Conservation (phyloP, 2,797 vertebrate species). For the Dermochelys coriacea region DNA sequence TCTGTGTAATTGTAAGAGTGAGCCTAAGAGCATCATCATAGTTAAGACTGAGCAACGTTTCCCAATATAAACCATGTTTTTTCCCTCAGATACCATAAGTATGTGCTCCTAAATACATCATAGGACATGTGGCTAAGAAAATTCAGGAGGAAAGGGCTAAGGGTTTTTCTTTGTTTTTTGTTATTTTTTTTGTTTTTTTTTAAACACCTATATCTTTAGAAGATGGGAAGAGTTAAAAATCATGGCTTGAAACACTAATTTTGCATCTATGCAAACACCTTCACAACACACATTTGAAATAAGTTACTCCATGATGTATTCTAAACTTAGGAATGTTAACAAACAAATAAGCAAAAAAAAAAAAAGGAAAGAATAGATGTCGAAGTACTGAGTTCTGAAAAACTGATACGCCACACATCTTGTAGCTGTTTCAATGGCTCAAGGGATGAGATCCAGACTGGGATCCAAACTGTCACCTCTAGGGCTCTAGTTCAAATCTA, state of each 20-base stretch:
- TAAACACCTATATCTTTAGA: neutral
- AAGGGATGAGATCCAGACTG: neutral
- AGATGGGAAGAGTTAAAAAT: neutral
- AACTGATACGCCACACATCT: neutral
- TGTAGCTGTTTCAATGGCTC: neutral
- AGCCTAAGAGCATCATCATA: neutral
- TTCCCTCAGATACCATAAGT: neutral
- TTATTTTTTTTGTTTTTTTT: too few relatives aligned
- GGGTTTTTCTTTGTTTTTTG: too few relatives aligned
- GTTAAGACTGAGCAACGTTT: neutral
- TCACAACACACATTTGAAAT: neutral
- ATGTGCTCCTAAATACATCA: neutral
- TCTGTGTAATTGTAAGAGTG: neutral
- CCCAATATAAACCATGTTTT: neutral
- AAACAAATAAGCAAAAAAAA: too few relatives aligned
- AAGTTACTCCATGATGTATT: neutral
- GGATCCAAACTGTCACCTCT: constrained; percentile 22
- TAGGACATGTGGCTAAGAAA: neutral
- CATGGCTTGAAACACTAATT: neutral
- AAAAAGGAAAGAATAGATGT: neutral
- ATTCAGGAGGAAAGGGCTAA: neutral
- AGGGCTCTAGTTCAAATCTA: constrained; percentile 59
- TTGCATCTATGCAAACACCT: neutral
- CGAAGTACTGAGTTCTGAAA: neutral
- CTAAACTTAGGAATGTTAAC: neutral